Evolutionary conservation across 2,797 vertebrate species (phyloP).

Genomic region (Macroramphosus scolopax): DNA sequence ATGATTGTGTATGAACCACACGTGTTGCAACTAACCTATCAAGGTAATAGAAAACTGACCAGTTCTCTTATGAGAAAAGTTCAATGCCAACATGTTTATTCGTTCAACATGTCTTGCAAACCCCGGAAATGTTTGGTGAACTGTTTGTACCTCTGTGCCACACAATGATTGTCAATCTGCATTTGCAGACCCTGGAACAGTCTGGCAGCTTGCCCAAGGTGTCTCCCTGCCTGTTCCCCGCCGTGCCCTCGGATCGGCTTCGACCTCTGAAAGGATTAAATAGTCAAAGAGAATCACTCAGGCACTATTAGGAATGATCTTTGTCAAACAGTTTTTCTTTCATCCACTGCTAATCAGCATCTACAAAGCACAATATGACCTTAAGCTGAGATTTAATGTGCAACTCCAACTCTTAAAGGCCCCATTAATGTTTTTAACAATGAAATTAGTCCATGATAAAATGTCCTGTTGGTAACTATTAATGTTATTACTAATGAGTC

Average conservation of each 20-base stretch:
- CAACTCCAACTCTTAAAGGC: background rate
- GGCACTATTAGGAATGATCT: constrained; percentile 17
- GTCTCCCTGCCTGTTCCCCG: constrained; percentile 9
- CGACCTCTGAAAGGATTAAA: constrained; percentile 17
- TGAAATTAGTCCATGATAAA: background rate
- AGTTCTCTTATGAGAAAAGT: too few relatives aligned
- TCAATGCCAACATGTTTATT: too few relatives aligned
- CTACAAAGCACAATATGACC: constrained; percentile 18
- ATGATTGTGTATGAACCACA: too few relatives aligned
- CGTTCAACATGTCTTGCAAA: constrained; percentile 7
- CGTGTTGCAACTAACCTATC: too few relatives aligned
- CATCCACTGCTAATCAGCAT: constrained; percentile 23
- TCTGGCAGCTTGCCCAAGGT: constrained; percentile 11
- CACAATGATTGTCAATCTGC: constrained; percentile 21
- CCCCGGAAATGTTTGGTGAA: constrained; percentile 15
- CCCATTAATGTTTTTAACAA: background rate
- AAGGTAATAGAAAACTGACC: too few relatives aligned
- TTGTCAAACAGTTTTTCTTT: constrained; percentile 26
- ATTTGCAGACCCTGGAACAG: constrained; percentile 11
- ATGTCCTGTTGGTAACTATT: background rate
- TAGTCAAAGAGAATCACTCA: constrained; percentile 20
- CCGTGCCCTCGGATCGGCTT: constrained; percentile 8
- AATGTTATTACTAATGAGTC: constrained; percentile 4
- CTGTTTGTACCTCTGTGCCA: constrained; percentile 13
- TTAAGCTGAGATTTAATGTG: constrained; percentile 8